Evolutionary conservation across 2,113 vertebrate species (phyloP), one percentile per base, ranked within the genome.

Genomic region (Etia nguti): DNA sequence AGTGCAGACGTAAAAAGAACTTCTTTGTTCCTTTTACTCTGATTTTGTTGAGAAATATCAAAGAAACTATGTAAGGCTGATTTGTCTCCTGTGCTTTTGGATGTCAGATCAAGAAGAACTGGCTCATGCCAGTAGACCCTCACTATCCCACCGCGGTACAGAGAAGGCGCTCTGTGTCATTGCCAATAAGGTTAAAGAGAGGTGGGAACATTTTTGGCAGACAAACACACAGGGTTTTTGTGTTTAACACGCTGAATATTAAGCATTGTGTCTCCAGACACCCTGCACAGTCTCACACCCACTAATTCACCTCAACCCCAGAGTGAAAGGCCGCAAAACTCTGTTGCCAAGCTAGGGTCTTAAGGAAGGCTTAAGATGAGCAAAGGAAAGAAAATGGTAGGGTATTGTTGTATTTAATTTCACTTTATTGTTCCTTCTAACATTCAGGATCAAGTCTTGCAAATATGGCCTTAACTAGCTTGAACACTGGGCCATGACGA

Each of bases 401-500:
- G 85, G 91, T 93, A 89, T 94, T 94, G 95, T 95, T 95, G 92
- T 92, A 95, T 95, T 96, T 95, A 93, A 91, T 91, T 94, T 95
- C 80, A 92, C 92, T 91, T 96, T 91, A 95, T 96, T 96, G 92
- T 96, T 96, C 96, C 92, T 83, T 88, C 91, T 79, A 86, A 57
- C 86, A 93, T 96, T 95, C 94, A 94, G 88, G 94, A 94, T 94
- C 89, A 94, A 88, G 93, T 95, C 93, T 91, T 86, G 86, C 93
- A 95, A 97, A 96, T 94, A 93, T 93, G 94, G 79, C 81, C 79
- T 91, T 80, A 87, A 86, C 89, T 88, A 84, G 91, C 86, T 43
- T 82, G 26, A 90, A 89, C 85, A 83, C 59, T 89, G 85, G 80
- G 82, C 89, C 92, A 81, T 84, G 86, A 89, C 83, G 82, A 85